Conservation (phyloP, 2,113 vertebrate genomes). For the Panthera tigris region DNA sequence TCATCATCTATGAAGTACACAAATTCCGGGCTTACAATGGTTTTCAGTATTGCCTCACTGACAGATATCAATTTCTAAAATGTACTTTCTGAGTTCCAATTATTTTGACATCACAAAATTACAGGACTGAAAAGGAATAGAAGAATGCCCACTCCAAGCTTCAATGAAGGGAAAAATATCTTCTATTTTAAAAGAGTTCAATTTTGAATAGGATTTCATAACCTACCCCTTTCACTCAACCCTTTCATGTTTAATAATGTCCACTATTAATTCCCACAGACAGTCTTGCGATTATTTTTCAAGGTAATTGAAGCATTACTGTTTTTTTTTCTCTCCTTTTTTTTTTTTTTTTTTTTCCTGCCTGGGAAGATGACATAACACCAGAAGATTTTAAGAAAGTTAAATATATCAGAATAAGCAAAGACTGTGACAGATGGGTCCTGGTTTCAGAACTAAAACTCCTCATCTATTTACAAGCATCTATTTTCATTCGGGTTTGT, state of each 20-base stretch:
- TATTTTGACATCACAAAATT: constrained; percentile 58
- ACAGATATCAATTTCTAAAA: constrained; percentile 46
- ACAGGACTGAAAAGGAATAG: not conserved
- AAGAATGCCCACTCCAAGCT: not conserved
- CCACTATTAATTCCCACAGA: not conserved
- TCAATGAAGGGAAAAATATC: not conserved
- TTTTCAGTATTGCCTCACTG: constrained; percentile 1
- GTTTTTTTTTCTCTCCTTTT: not conserved
- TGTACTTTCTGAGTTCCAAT: constrained; percentile 33
- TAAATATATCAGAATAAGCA: constrained; percentile 22
- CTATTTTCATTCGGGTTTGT: not conserved
- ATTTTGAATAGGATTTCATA: constrained; percentile 25
- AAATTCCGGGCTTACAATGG: not conserved
- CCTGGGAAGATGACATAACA: not conserved
- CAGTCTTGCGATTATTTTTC: constrained; percentile 43
- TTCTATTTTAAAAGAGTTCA: constrained; percentile 31
- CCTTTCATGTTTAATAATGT: constrained; percentile 52
- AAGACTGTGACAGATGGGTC: not conserved
- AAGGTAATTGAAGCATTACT: constrained; percentile 46
- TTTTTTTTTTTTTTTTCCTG: not conserved
- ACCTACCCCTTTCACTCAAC: not conserved
- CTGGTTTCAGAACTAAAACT: not conserved
- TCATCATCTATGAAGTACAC: not conserved
- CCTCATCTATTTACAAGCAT: not conserved
- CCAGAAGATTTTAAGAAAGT: constrained; percentile 17